These are phyloP conservation scores for Cossypha heuglini DNA, from an alignment of 2,797 vertebrate species.

Conservation along the genomic window DNA sequence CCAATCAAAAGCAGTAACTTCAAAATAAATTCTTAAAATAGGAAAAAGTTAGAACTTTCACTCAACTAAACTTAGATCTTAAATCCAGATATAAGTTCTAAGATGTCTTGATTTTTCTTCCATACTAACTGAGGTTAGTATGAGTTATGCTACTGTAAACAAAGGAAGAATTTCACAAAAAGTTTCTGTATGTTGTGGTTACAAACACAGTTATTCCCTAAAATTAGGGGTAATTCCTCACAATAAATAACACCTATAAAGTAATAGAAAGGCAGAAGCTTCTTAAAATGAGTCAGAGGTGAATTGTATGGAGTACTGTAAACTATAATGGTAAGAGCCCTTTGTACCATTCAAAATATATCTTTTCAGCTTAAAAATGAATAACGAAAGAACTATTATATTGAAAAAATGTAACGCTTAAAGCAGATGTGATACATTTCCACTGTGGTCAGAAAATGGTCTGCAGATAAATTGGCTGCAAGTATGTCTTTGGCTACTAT, in stretches of 20 bases:
- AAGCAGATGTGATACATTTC: background rate
- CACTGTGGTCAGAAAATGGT: background rate
- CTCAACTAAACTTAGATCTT: background rate
- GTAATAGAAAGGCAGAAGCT: background rate
- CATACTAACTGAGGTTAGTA: background rate
- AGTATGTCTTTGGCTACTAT: background rate
- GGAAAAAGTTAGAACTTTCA: background rate
- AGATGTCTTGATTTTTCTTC: background rate
- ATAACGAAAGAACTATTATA: background rate
- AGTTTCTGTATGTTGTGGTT: background rate
- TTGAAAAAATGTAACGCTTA: background rate
- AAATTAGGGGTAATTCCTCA: constrained; percentile 5
- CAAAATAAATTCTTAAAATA: background rate
- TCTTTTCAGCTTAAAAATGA: background rate
- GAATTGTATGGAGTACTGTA: background rate
- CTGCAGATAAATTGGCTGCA: background rate
- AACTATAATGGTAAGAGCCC: background rate
- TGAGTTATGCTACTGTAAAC: background rate
- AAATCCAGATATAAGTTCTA: background rate
- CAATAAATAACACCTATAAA: background rate
- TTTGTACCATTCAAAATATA: background rate
- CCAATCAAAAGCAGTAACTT: background rate
- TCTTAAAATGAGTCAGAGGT: background rate
- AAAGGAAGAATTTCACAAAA: background rate
- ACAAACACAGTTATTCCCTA: background rate